Evolutionary conservation across 2,888 invertebrate genomes (phyloP).

Genomic region (Tenthredo distinguenda): DNA sequence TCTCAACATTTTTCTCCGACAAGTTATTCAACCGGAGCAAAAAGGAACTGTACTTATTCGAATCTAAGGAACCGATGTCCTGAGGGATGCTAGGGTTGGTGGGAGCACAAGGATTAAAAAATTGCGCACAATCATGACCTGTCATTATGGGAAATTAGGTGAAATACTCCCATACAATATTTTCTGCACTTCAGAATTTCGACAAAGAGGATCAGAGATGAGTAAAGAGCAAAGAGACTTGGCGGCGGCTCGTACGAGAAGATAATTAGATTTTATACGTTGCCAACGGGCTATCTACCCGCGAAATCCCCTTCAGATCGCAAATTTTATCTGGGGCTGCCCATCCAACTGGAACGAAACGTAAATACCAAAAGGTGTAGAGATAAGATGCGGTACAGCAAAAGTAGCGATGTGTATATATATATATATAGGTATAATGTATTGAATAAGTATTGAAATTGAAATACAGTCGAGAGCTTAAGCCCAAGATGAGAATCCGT

Average conservation of each 20-base stretch:
- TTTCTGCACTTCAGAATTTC: neutral
- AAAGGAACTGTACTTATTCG: neutral
- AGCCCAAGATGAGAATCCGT: neutral
- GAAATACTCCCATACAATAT: neutral
- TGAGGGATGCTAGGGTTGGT: neutral
- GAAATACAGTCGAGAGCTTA: slow-evolving; percentile 19
- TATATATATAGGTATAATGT: neutral
- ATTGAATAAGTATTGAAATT: slow-evolving; percentile 6
- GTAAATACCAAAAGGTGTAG: slow-evolving; percentile 30
- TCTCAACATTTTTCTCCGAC: neutral
- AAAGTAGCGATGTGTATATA: neutral
- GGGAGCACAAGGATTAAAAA: neutral
- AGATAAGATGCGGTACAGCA: neutral
- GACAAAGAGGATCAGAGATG: neutral
- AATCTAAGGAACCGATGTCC: neutral
- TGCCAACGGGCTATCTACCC: slow-evolving; percentile 1
- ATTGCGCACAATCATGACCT: neutral
- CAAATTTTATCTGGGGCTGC: slow-evolving; percentile 30
- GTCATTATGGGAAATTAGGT: neutral
- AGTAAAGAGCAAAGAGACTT: neutral
- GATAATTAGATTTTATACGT: slow-evolving; percentile 16
- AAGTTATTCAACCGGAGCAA: neutral
- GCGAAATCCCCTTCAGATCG: slow-evolving; percentile 16
- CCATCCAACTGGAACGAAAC: slow-evolving; percentile 28
- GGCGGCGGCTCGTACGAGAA: neutral